Evolutionary conservation across 2,113 vertebrate species (phyloP).

Genomic region (Lathamus discolor): DNA sequence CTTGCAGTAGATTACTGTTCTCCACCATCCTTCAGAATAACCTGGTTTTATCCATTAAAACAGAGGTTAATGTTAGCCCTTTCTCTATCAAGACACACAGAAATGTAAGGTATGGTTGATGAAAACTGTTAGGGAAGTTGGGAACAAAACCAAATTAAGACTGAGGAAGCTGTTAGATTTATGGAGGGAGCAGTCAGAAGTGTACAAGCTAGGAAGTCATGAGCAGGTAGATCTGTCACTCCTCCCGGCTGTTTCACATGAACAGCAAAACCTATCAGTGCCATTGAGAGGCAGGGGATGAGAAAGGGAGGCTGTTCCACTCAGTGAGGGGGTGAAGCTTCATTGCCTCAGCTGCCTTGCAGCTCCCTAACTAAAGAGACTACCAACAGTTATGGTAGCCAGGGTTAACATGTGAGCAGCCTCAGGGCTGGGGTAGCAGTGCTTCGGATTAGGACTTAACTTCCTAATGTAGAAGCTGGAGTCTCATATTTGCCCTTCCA

Average conservation of each 20-base stretch:
- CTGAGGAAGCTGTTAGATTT: neutral
- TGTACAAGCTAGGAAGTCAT: neutral
- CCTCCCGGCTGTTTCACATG: neutral
- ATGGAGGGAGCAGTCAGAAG: neutral
- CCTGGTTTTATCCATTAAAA: neutral
- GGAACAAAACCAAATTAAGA: neutral
- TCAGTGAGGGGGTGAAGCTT: neutral
- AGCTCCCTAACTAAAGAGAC: neutral
- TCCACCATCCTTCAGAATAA: neutral
- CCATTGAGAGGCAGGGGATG: neutral
- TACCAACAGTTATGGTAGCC: neutral
- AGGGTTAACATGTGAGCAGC: neutral
- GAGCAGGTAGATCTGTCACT: neutral
- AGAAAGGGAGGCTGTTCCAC: neutral
- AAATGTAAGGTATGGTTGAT: neutral
- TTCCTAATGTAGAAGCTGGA: neutral
- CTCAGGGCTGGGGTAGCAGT: neutral
- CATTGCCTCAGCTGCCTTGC: neutral
- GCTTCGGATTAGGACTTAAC: neutral
- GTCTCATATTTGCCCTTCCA: neutral
- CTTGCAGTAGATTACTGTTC: fast-evolving
- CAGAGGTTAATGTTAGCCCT: neutral
- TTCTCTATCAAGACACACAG: neutral
- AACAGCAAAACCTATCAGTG: neutral
- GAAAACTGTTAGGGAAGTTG: neutral